Base-by-base conservation (phyloP, 2,113 vertebrate genomes). In the Chaetorhynchus papuensis region DNA sequence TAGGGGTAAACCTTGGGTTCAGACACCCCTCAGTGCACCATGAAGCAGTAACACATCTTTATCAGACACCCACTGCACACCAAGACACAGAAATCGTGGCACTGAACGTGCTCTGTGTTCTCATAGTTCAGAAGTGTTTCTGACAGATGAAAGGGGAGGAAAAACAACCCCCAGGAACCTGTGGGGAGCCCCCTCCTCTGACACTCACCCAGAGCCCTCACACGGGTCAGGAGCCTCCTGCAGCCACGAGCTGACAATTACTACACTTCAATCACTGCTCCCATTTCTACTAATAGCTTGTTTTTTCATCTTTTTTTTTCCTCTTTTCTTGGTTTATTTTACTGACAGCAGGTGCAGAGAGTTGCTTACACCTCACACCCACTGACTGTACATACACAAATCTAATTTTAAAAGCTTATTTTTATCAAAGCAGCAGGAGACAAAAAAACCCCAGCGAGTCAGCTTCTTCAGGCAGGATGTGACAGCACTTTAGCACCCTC, bases 351-450 rank as follows among this genome's bases (percentile, higher is more conserved):
- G 79, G 59, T 85, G 83, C 83, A 88, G 44, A 50, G 33, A 24
- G 49, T 5, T 61, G 26, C 53, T 85, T 72, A 33, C 28, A 31
- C 8, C 2, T 85, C 78, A 83, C 85, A 68, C 45, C 63, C 88
- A 57, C 70, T 71, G 76, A 91, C 0, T 91, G 44, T 39, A 83
- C 21, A 89, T 2, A 37, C 1, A 6, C n/a, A 27, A 53, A 28
- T 52, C 90, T 94, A 85, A 95, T 88, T 97, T 96, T 96, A 93
- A 93, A 83, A 64, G 28, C 31, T 85, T 91, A 83, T 90, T 97
- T 96, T 96, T 71, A 71, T 53, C 75, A 64, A 79, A 74, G 10
- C 74, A 89, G 77, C 66, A 18, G 9, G 47, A 89, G 31, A 85
- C 65, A 41, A 60, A 78, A 21, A 33, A 8, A 1, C 1, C 61